Evolutionary conservation across 2,797 vertebrate genomes (phyloP), one percentile per base, ranked within the genome.

Genomic region (Phoebastria nigripes): DNA sequence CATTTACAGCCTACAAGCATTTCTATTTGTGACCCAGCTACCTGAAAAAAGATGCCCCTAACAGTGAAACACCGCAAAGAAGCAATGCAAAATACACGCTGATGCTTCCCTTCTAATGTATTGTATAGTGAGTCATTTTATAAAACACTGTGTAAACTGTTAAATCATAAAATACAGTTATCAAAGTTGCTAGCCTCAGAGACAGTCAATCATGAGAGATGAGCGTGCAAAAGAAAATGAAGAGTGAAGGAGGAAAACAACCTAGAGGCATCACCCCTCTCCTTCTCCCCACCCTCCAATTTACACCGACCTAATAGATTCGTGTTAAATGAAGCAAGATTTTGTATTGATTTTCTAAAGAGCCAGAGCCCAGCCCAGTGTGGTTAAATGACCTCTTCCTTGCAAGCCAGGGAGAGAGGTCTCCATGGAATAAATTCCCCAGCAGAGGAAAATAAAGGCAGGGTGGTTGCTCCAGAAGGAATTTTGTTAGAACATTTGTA

Each of bases 301-400:
- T 91, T 87, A 87, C 71, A 91, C n/a, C 4, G 4, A 56, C 59
- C 78, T 63, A 77, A 77, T 10, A 81, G 92, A 82, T 87, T 71
- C 1, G 2, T 94, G 93, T 93, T 95, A 90, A 97, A 97, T 95
- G 96, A 96, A 95, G 94, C 94, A 93, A 87, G 89, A 78, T 71
- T 77, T 54, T 54, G 47, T 31, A 95, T 16, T 87, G 74, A 77
- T 89, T 90, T 92, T 89, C 81, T 78, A 47, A 95, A 92, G 46
- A 78, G 44, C 31, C 8, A 1, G 42, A 81, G 71, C 28, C 51
- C 77, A 87, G 88, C 52, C 49, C 74, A 91, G 41, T 58, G 86
- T 87, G 74, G 61, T 93, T 73, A 83, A 95, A 87, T 44, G 89
- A 92, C 95, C 96, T 78, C 58, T 85, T 67, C 41, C 39, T 82